Percentiles rank a stretch among this genome's conserved stretches.
Evolutionary conservation across 2,797 vertebrate species (phyloP).

Genomic region (Decapterus maruadsi): DNA sequence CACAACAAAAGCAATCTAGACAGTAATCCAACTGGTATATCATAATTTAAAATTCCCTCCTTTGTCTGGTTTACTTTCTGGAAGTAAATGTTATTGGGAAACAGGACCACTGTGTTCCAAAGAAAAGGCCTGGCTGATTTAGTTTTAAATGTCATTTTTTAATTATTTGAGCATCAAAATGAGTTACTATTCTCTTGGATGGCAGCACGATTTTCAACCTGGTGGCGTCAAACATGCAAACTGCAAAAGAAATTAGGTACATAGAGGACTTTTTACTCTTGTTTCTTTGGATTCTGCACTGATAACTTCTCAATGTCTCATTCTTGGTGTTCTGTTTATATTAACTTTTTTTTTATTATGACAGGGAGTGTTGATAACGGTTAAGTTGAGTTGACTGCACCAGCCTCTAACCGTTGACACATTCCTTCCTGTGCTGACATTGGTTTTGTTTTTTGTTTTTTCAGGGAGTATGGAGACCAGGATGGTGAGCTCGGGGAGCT

Average conservation of each 20-base stretch:
- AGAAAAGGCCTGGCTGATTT: neutral
- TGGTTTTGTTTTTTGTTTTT: conserved; percentile 45
- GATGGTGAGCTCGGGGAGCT: conserved; percentile 89
- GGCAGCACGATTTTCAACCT: neutral
- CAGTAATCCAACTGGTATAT: neutral
- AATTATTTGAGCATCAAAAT: neutral
- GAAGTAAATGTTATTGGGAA: neutral
- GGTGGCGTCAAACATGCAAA: neutral
- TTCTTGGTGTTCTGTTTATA: neutral
- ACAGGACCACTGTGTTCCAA: neutral
- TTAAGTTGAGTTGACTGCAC: neutral
- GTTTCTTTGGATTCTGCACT: neutral
- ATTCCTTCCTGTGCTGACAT: neutral
- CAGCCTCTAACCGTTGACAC: neutral
- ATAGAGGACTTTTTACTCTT: neutral
- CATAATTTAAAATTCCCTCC: neutral
- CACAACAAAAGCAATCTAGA: neutral
- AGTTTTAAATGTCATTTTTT: neutral
- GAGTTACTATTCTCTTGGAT: neutral
- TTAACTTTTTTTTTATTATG: neutral
- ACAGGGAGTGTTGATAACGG: neutral
- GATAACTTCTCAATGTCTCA: neutral
- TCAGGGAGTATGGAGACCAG: conserved; percentile 91
- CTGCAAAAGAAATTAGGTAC: neutral
- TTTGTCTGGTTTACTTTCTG: neutral